phyloP scores from a whole-genome alignment of 30 jellyfish, hydroid and myxozoan species.

The Sanderia malayensis region DNA sequence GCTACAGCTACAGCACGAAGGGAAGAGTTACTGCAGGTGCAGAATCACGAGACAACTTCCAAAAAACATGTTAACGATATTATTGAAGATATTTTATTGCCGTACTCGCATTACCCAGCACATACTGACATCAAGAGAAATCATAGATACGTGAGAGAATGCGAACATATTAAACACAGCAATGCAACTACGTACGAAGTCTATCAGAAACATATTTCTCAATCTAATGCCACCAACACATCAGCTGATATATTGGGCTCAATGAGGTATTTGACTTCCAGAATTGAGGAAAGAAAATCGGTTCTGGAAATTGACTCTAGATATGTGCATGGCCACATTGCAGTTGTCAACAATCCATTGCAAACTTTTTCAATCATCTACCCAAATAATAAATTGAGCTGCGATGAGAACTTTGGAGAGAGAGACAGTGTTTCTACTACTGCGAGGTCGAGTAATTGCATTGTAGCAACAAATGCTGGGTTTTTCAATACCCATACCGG shows the following conservation, averaged over 20 bases:
- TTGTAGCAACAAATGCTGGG: slow-evolving; percentile 88
- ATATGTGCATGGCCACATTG: slow-evolving; percentile 61
- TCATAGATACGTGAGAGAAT: slow-evolving; percentile 68
- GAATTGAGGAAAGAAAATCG: background rate
- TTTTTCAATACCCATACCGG: slow-evolving; percentile 67
- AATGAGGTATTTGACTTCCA: slow-evolving; percentile 9
- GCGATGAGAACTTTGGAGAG: slow-evolving; percentile 52
- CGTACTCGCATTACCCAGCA: slow-evolving; percentile 41
- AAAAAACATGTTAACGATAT: background rate
- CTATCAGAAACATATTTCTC: background rate
- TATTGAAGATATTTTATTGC: slow-evolving; percentile 38
- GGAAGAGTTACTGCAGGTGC: background rate
- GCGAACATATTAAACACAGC: slow-evolving; percentile 72
- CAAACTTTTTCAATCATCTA: slow-evolving; percentile 66
- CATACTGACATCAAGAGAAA: slow-evolving; percentile 57
- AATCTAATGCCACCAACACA: background rate
- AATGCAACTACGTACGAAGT: slow-evolving; percentile 56
- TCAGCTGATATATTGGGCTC: background rate
- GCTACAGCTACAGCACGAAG: background rate
- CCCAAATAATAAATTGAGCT: slow-evolving; percentile 41
- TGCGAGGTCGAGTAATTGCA: slow-evolving; percentile 57
- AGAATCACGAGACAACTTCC: background rate
- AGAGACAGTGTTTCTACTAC: slow-evolving; percentile 59
- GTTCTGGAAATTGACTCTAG: background rate
- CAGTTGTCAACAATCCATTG: slow-evolving; percentile 49